A percentile compares a stretch with the other conserved stretches of the same genome.
Conservation (phyloP, 2,888 invertebrate species). For the Phaedon cochleariae region DNA sequence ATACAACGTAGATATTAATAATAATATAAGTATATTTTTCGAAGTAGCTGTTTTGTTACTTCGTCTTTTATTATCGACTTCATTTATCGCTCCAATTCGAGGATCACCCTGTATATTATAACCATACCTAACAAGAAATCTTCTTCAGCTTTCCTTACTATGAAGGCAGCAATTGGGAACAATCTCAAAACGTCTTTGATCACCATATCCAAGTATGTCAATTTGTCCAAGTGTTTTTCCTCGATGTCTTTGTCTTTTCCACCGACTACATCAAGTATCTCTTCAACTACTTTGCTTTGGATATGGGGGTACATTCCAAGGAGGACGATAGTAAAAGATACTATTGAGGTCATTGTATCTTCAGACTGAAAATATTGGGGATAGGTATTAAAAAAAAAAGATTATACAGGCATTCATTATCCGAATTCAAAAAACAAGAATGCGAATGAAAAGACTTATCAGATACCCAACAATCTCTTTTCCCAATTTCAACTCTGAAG, state of each 20-base stretch:
- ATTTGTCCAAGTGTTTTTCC: constrained; percentile 42
- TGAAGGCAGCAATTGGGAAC: constrained; percentile 52
- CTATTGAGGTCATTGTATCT: constrained; percentile 48
- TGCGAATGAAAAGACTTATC: no score
- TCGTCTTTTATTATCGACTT: no score
- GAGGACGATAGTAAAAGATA: constrained; percentile 42
- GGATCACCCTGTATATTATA: not conserved
- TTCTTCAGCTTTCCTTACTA: constrained; percentile 45
- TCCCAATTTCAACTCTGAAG: no score
- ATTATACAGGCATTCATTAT: no score
- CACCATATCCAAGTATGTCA: constrained; percentile 51
- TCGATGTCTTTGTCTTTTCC: constrained; percentile 24
- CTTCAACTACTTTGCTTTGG: constrained; percentile 43
- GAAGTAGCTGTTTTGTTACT: no score
- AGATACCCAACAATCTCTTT: no score
- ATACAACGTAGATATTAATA: no score
- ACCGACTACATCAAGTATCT: constrained; percentile 40
- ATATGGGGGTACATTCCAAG: constrained; percentile 52
- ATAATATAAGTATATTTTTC: no score
- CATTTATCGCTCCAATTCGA: no score
- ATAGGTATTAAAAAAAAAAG: constrained; percentile 2
- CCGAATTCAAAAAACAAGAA: no score
- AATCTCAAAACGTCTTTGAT: constrained; percentile 51
- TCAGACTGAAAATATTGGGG: constrained; percentile 49
- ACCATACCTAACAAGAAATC: constrained; percentile 30